phyloP scores from a whole-genome alignment of 2,113 vertebrate genomes.

The Silurus asotus region DNA sequence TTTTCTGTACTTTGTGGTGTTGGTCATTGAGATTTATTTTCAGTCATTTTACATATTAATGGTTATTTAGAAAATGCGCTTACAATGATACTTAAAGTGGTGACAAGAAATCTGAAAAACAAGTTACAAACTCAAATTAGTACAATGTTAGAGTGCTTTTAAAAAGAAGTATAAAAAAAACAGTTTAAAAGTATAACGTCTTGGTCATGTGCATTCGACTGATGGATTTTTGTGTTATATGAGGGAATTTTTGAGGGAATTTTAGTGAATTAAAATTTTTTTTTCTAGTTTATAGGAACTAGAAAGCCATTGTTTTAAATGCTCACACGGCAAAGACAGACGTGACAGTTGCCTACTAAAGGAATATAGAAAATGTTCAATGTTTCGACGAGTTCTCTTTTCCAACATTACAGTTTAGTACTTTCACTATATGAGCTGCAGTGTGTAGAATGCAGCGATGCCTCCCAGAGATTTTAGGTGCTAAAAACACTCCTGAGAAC shows the following conservation, averaged over 20 bases:
- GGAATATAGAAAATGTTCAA: background rate
- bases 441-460: background rate
- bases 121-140: background rate
- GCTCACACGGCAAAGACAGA: background rate
- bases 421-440: background rate
- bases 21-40: background rate
- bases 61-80: background rate
- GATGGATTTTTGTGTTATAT: background rate
- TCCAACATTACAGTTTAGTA: background rate
- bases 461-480: background rate
- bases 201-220: background rate
- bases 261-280: no score
- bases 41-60: background rate
- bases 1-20: background rate
- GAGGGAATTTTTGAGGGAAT: no score
- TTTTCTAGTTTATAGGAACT: no score
- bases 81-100: background rate
- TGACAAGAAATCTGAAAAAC: background rate
- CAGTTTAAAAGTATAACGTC: background rate
- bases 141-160: background rate
- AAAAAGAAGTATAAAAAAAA: background rate
- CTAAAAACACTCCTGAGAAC: background rate
- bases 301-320: background rate
- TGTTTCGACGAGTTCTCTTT: background rate
- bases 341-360: background rate